phyloP scores from a whole-genome alignment of 2,888 invertebrate genomes.

The Lasioglossum calceatum region DNA sequence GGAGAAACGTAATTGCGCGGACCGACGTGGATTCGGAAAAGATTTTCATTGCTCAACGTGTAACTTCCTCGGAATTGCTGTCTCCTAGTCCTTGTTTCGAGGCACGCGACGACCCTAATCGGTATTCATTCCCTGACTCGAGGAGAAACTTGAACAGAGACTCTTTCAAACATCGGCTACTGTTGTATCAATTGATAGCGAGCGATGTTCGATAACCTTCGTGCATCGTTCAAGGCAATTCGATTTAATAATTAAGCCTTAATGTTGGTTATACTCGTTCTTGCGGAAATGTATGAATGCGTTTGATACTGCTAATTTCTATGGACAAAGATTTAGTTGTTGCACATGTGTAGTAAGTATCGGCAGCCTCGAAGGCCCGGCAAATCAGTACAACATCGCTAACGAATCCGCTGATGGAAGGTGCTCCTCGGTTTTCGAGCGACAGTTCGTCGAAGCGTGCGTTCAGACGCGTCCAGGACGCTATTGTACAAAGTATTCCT shows the following conservation, averaged over 20 bases:
- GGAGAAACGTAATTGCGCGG: conserved; percentile 38
- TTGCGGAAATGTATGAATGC: neutral
- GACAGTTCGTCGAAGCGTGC: conserved; percentile 59
- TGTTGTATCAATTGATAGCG: neutral
- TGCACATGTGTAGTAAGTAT: neutral
- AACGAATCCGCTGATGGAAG: conserved; percentile 39
- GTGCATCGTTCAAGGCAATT: neutral
- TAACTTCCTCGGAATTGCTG: neutral
- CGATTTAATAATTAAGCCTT: neutral
- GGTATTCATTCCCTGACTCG: neutral
- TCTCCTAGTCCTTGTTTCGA: neutral
- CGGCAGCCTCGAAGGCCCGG: conserved; percentile 35
- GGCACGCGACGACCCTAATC: neutral
- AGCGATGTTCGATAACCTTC: neutral
- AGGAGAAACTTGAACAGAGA: neutral
- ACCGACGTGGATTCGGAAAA: conserved; percentile 13
- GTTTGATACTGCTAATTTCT: neutral
- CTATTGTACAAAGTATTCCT: conserved; percentile 72
- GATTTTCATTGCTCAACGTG: neutral
- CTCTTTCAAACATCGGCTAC: neutral
- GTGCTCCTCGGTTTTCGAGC: conserved; percentile 51
- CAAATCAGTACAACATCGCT: conserved; percentile 14
- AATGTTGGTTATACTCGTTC: neutral
- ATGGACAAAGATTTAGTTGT: neutral
- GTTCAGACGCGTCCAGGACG: conserved; percentile 71